Evolutionary conservation across 2,113 vertebrate species (phyloP).

Genomic region (Chitala chitala): DNA sequence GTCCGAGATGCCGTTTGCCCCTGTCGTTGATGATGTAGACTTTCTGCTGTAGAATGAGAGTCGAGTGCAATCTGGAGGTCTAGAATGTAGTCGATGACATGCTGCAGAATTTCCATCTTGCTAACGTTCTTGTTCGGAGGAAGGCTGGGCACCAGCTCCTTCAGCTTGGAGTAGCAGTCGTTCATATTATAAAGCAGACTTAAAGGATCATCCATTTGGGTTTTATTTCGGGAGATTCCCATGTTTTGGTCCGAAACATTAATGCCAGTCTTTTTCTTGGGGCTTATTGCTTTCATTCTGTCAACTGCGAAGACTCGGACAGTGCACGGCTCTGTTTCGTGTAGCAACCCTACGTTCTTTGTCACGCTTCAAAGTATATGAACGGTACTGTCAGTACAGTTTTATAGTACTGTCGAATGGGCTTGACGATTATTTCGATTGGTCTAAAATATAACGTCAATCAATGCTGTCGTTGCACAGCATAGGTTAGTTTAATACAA

Average conservation of each 20-base stretch:
- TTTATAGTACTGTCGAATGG: conserved; percentile 34
- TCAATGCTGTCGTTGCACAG: conserved; percentile 17
- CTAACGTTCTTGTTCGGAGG: conserved; percentile 80
- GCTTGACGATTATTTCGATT: conserved; percentile 34
- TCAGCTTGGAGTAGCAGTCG: conserved; percentile 82
- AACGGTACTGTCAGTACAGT: conserved; percentile 10
- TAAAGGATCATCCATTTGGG: conserved; percentile 71
- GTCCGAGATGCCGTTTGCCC: conserved; percentile 54
- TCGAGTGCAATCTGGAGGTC: conserved; percentile 86
- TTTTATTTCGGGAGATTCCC: conserved; percentile 74
- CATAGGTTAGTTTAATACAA: conserved; percentile 28
- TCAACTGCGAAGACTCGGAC: neutral
- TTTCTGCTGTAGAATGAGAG: conserved; percentile 64
- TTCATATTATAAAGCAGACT: conserved; percentile 84
- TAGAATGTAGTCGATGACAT: conserved; percentile 86
- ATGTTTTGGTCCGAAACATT: conserved; percentile 68
- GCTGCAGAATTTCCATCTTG: conserved; percentile 90
- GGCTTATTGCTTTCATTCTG: conserved; percentile 80
- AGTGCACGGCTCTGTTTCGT: neutral
- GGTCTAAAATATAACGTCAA: conserved; percentile 28
- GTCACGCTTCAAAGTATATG: conserved; percentile 8
- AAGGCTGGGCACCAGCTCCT: conserved; percentile 82
- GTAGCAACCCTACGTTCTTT: neutral
- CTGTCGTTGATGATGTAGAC: conserved; percentile 50
- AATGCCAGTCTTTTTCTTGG: conserved; percentile 60